These are phyloP conservation scores for Ommatoiulus sabulosus DNA, from an alignment of 2,888 invertebrate genomes.

Conservation along the genomic window DNA sequence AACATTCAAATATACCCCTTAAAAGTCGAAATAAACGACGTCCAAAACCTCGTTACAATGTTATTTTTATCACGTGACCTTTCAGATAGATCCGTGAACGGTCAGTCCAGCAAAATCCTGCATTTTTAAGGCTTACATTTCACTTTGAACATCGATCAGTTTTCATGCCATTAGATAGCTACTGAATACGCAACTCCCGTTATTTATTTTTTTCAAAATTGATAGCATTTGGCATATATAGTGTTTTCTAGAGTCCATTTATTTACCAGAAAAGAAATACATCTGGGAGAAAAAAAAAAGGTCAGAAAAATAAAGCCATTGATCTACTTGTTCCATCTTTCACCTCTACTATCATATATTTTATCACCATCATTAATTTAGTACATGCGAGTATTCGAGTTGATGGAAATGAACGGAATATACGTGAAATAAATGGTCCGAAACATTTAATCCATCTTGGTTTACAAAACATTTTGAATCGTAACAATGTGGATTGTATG, in stretches of 20 bases:
- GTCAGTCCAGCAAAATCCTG: background rate
- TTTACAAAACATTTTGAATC: no score
- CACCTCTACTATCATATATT: background rate
- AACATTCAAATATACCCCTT: no score
- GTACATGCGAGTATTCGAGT: background rate
- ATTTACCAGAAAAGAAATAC: background rate
- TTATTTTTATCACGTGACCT: no score
- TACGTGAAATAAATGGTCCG: no score
- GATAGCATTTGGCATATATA: conserved; percentile 28
- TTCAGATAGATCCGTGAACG: background rate
- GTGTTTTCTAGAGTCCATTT: conserved; percentile 2
- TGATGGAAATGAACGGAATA: no score
- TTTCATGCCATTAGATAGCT: background rate
- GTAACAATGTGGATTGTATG: no score
- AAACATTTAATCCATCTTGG: no score
- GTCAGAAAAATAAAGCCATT: background rate
- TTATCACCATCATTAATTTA: background rate
- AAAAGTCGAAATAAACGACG: no score
- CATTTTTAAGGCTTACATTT: background rate
- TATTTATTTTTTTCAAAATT: conserved; percentile 2
- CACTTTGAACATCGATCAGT: conserved; percentile 10
- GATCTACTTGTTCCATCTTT: background rate
- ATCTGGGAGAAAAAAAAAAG: background rate
- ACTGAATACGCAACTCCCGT: background rate
- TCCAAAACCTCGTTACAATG: no score